These are phyloP conservation scores for Heliconius ismenius DNA, from an alignment of 2,888 invertebrate genomes.

Conservation along the genomic window DNA sequence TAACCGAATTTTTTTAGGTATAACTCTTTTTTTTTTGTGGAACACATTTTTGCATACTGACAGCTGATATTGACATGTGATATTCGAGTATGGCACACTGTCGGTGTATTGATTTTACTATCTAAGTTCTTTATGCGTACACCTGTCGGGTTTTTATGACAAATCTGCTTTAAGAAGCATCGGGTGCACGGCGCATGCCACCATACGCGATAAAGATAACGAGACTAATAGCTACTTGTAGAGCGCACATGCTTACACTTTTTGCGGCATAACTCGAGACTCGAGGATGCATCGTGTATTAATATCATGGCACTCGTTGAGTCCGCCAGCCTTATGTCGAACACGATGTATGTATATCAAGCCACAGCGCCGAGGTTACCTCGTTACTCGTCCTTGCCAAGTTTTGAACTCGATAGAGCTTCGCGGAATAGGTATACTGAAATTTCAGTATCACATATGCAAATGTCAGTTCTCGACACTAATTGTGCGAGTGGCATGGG, in stretches of 20 bases:
- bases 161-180: conserved; percentile 59
- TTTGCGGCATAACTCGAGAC: conserved; percentile 50
- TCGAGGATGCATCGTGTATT: conserved; percentile 51
- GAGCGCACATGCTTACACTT: conserved; percentile 52
- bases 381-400: conserved; percentile 64
- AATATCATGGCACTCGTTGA: conserved; percentile 56
- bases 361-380: conserved; percentile 65
- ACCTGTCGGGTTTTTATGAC: conserved; percentile 65
- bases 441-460: conserved; percentile 80
- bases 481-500: conserved; percentile 79
- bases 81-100: conserved; percentile 53
- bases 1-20: not conserved
- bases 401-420: conserved; percentile 79
- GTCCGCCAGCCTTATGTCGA: conserved; percentile 58
- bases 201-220: conserved; percentile 65
- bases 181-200: conserved; percentile 62
- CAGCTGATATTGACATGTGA: conserved; percentile 65
- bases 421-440: conserved; percentile 74
- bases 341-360: conserved; percentile 63
- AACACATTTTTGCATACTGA: conserved; percentile 34
- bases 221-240: conserved; percentile 53
- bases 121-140: conserved; percentile 58
- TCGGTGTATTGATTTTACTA: conserved; percentile 58
- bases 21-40: not conserved
- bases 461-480: conserved; percentile 81